phyloP scores from a whole-genome alignment of 1,140 invertebrate species.

The Zaprionus camerounensis region DNA sequence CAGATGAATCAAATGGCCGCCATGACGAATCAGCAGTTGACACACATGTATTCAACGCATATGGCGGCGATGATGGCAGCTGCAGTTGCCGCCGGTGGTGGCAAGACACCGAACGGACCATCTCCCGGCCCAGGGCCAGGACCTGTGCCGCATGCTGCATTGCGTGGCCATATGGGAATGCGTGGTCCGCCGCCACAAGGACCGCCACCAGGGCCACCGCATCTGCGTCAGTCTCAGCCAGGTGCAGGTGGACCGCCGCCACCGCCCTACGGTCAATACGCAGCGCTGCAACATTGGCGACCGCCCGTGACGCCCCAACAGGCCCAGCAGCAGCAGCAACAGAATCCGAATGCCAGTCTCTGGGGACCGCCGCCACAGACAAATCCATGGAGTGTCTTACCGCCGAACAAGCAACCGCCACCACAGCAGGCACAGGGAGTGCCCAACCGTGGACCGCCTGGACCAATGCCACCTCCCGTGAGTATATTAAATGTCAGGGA shows the following conservation, averaged over 20 bases:
- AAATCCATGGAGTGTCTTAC: constrained; percentile 82
- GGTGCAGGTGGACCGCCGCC: constrained; percentile 57
- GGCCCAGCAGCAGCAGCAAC: constrained; percentile 58
- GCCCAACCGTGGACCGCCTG: constrained; percentile 59
- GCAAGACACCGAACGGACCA: constrained; percentile 60
- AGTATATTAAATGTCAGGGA: constrained; percentile 2
- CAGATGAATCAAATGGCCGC: constrained; percentile 75
- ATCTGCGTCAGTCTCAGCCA: constrained; percentile 52
- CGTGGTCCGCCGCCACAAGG: constrained; percentile 59
- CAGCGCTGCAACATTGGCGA: constrained; percentile 71
- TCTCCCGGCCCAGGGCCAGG: constrained; percentile 44
- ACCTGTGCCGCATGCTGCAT: constrained; percentile 55
- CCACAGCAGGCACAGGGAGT: constrained; percentile 52
- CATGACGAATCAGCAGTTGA: constrained; percentile 66
- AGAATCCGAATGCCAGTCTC: constrained; percentile 81
- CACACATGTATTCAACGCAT: constrained; percentile 68
- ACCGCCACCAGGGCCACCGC: constrained; percentile 59
- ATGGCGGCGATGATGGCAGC: constrained; percentile 75
- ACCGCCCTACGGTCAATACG: constrained; percentile 65
- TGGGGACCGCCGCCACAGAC: constrained; percentile 82
- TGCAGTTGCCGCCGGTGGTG: constrained; percentile 55
- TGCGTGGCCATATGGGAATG: constrained; percentile 74
- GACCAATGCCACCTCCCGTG: constrained; percentile 52
- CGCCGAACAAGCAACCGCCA: constrained; percentile 67
- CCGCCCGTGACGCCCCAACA: constrained; percentile 62